These are phyloP conservation scores for Chalcis sispes DNA, from an alignment of 2,888 invertebrate species.

Conservation along the genomic window DNA sequence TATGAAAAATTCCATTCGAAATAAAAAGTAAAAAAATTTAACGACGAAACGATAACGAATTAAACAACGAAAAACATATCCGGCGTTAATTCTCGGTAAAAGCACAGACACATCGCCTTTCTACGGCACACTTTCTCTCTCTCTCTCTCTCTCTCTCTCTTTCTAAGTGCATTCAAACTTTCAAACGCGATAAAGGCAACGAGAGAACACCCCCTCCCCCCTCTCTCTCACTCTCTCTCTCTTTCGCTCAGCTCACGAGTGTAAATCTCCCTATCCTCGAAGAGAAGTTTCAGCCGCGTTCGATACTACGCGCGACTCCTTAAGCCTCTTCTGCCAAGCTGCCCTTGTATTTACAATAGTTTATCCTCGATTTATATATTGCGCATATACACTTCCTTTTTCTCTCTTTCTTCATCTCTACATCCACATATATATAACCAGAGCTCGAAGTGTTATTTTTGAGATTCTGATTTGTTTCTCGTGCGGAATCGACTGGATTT, in stretches of 20 bases:
- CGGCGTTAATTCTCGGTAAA: constrained; percentile 2
- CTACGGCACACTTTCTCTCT: too few relatives aligned
- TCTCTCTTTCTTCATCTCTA: background rate
- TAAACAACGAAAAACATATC: background rate
- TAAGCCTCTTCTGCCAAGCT: constrained; percentile 27
- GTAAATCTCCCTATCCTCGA: constrained; percentile 33
- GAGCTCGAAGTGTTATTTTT: constrained; percentile 29
- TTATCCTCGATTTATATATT: constrained; percentile 15
- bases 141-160: too few relatives aligned
- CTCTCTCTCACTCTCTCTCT: too few relatives aligned
- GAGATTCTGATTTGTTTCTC: constrained; percentile 44
- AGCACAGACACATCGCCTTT: too few relatives aligned
- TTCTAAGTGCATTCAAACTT: too few relatives aligned
- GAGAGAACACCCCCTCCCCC: background rate
- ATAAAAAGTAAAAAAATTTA: too few relatives aligned
- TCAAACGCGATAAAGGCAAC: constrained; percentile 35
- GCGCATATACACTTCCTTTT: background rate
- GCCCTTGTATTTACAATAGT: constrained; percentile 46
- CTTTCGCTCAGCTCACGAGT: too few relatives aligned
- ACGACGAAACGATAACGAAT: background rate
- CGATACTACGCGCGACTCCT: background rate
- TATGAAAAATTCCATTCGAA: too few relatives aligned
- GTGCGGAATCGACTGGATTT: too few relatives aligned
- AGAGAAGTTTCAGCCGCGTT: constrained; percentile 1
- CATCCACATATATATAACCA: background rate